Evolutionary conservation across 2,113 vertebrate species (phyloP).

Genomic region (Cyphomyrus discorhynchus): DNA sequence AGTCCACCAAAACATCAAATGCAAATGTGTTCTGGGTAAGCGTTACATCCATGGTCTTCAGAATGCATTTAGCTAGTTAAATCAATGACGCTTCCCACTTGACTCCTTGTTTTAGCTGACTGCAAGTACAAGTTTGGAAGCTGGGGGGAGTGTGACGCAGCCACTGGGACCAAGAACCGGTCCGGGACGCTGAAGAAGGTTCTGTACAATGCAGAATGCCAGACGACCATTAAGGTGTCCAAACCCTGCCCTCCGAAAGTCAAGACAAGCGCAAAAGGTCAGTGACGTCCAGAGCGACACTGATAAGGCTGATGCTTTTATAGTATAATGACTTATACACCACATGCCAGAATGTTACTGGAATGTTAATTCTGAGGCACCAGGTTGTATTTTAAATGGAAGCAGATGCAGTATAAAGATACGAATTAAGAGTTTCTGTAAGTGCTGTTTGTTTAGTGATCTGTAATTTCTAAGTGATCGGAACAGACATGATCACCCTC

Average conservation of each 20-base stretch:
- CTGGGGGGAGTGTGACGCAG: slow-evolving; percentile 77
- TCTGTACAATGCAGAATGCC: slow-evolving; percentile 84
- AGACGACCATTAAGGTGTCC: slow-evolving; percentile 75
- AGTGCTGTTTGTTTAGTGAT: neutral
- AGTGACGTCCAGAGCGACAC: slow-evolving; percentile 22
- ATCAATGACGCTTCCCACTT: neutral
- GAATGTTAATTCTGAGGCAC: neutral
- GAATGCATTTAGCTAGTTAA: neutral
- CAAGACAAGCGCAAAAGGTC: slow-evolving; percentile 81
- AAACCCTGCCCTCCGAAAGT: slow-evolving; percentile 81
- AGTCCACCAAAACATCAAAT: neutral
- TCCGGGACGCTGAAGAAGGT: slow-evolving; percentile 83
- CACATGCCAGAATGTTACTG: neutral
- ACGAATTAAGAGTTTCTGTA: neutral
- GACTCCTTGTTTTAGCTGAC: slow-evolving; percentile 63
- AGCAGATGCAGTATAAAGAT: neutral
- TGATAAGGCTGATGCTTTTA: neutral
- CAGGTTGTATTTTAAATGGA: neutral
- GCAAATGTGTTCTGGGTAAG: neutral
- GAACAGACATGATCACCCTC: neutral
- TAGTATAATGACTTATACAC: neutral
- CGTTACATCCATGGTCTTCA: neutral
- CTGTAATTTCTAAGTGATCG: neutral
- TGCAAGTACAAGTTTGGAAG: slow-evolving; percentile 91
- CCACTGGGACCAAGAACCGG: slow-evolving; percentile 73